Percentiles rank a stretch among this genome's conserved stretches.
Conservation (phyloP, 2,888 invertebrate genomes). For the Pardosa pseudoannulata region DNA sequence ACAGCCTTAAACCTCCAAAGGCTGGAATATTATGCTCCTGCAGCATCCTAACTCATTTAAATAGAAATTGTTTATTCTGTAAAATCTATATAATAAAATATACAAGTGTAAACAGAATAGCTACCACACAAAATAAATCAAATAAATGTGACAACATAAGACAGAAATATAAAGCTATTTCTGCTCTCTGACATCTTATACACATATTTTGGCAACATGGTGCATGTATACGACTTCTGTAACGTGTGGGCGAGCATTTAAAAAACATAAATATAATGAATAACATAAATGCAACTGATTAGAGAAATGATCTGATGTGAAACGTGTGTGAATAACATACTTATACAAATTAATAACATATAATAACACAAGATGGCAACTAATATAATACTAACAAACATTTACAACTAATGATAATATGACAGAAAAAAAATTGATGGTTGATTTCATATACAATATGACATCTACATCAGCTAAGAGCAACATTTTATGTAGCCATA, state of each 20-base stretch:
- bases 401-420: constrained; percentile 70
- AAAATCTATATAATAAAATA: constrained; percentile 18
- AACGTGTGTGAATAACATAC: constrained; percentile 55
- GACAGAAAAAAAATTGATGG: constrained; percentile 47
- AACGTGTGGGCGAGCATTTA: constrained; percentile 58
- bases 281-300: constrained; percentile 62
- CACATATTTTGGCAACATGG: constrained; percentile 70
- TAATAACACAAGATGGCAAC: constrained; percentile 66
- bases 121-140: constrained; percentile 61
- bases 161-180: constrained; percentile 43
- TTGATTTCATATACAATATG: constrained; percentile 65
- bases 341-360: constrained; percentile 44
- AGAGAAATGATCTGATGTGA: constrained; percentile 56
- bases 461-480: constrained; percentile 69
- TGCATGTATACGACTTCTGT: constrained; percentile 57
- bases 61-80: constrained; percentile 21
- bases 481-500: constrained; percentile 61
- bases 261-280: constrained; percentile 68
- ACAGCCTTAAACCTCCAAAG: constrained; percentile 27
- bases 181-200: constrained; percentile 19
- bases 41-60: constrained; percentile 23
- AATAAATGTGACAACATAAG: constrained; percentile 33
- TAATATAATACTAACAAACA: constrained; percentile 67
- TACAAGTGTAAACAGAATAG: constrained; percentile 59
- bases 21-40: constrained; percentile 21